phyloP scores from a whole-genome alignment of 1,140 invertebrate species.

The Diabrotica undecimpunctata region DNA sequence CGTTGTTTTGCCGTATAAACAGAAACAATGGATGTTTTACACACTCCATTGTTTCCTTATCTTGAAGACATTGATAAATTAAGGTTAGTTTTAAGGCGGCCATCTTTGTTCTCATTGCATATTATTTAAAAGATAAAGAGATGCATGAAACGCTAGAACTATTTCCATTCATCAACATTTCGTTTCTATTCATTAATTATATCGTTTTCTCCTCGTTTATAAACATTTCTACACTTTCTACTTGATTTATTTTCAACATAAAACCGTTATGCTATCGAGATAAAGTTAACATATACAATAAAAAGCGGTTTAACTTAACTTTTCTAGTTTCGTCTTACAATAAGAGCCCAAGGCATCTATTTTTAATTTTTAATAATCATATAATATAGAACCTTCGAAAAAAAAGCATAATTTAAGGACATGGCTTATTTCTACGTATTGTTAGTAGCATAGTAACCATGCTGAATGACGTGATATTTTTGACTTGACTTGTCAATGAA shows the following conservation, averaged over 20 bases:
- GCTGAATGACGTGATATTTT: no score
- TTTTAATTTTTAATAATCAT: no score
- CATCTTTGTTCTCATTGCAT: constrained; percentile 42
- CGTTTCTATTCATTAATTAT: constrained; percentile 21
- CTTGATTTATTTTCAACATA: neutral
- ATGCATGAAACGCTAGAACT: constrained; percentile 16
- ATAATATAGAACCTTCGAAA: no score
- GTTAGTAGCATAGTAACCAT: no score
- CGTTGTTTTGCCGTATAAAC: constrained; percentile 44
- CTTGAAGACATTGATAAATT: constrained; percentile 51
- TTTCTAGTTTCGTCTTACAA: no score
- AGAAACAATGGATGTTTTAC: constrained; percentile 47
- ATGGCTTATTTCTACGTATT: no score
- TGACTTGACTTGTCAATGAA: no score
- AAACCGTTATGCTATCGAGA: neutral
- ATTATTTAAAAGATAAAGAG: constrained; percentile 30
- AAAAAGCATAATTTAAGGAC: no score
- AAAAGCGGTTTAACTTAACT: no score
- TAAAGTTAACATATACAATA: no score
- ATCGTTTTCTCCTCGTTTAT: neutral
- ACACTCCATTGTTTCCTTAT: constrained; percentile 49
- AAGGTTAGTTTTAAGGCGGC: constrained; percentile 48
- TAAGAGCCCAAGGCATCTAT: no score
- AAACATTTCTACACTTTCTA: neutral
- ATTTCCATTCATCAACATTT: constrained; percentile 23